These are phyloP conservation scores for Brachyopa scutellaris DNA, from an alignment of 2,888 invertebrate genomes.

Conservation along the genomic window DNA sequence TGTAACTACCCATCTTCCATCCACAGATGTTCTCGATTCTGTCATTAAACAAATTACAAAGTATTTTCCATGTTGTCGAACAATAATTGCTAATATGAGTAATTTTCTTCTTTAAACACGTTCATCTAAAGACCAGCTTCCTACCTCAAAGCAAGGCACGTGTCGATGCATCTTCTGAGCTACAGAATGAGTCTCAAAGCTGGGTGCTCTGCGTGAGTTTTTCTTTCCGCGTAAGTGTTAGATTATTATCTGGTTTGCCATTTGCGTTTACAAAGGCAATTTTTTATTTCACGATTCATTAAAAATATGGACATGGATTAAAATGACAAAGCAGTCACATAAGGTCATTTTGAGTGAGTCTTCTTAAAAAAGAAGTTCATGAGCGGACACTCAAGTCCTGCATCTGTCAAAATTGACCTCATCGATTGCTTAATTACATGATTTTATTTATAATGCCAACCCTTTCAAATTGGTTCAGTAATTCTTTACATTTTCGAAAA, in stretches of 20 bases:
- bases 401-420: no score
- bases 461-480: constrained; percentile 31
- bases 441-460: constrained; percentile 13
- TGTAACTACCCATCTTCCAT: neutral
- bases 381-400: no score
- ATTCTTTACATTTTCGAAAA: no score
- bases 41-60: constrained; percentile 48
- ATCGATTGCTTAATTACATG: constrained; percentile 1
- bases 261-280: neutral
- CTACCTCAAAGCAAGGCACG: neutral
- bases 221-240: no score
- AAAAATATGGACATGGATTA: neutral
- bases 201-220: no score
- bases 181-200: no score
- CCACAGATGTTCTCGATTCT: constrained; percentile 11
- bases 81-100: constrained; percentile 38
- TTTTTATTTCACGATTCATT: neutral
- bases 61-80: constrained; percentile 37
- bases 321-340: neutral
- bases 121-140: constrained; percentile 23
- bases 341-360: neutral
- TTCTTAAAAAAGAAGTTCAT: neutral
- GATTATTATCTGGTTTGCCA: neutral
- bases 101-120: constrained; percentile 5
- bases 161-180: neutral